A percentile compares a stretch with the other conserved stretches of the same genome.
Evolutionary conservation across 1,140 invertebrate genomes (phyloP).

Genomic region (Neotoxoptera formosana): DNA sequence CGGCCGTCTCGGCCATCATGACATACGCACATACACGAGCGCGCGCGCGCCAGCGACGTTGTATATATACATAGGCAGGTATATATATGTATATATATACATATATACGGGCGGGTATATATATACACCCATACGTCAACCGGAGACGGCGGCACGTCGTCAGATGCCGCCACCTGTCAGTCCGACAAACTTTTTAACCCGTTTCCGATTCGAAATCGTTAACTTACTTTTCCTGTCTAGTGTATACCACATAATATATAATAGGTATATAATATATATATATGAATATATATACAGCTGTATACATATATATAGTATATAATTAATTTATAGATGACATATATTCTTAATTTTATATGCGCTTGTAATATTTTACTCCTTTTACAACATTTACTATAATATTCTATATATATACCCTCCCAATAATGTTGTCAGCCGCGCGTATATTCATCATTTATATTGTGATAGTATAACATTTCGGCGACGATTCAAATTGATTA

Average conservation of each 20-base stretch:
- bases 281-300: too few relatives aligned
- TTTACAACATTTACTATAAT: background rate
- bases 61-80: too few relatives aligned
- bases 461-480: background rate
- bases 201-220: background rate
- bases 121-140: background rate
- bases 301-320: too few relatives aligned
- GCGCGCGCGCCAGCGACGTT: constrained; percentile 18
- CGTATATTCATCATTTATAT: too few relatives aligned
- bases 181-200: background rate
- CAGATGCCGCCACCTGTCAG: constrained; percentile 43
- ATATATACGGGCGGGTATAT: too few relatives aligned
- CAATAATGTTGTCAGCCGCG: too few relatives aligned
- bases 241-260: too few relatives aligned
- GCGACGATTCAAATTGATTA: background rate
- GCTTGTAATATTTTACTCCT: background rate
- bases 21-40: constrained; percentile 11
- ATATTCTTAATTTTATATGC: background rate
- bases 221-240: background rate
- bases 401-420: background rate
- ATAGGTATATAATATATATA: too few relatives aligned
- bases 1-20: constrained; percentile 45
- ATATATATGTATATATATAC: too few relatives aligned
- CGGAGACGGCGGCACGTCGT: background rate
- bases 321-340: background rate